A percentile compares a stretch with the other conserved stretches of the same genome.
Evolutionary conservation across 2,113 vertebrate species (phyloP).

Genomic region (Alaudala cheleensis): DNA sequence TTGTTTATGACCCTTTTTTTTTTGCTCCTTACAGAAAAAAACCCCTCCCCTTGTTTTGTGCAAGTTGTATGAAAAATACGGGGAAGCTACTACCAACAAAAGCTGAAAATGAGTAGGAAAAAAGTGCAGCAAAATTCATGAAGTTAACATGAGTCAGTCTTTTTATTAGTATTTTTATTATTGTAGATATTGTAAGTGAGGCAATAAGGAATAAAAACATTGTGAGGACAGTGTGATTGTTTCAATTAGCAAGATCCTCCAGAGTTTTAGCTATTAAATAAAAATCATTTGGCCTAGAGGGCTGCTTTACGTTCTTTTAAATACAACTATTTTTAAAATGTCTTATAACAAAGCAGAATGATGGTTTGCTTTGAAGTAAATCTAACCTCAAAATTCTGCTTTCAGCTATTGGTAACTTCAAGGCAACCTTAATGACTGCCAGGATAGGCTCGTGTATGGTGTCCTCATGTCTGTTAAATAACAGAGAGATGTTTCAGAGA

Average conservation of each 20-base stretch:
- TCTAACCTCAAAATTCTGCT: conserved; percentile 33
- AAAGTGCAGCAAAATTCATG: neutral
- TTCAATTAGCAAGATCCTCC: neutral
- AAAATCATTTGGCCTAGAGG: neutral
- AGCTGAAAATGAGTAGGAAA: neutral
- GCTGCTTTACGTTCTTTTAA: conserved; percentile 8
- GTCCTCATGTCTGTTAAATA: conserved; percentile 13
- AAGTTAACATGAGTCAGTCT: neutral
- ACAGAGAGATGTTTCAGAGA: neutral
- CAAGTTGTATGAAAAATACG: neutral
- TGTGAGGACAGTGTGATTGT: neutral
- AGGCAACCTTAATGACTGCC: neutral
- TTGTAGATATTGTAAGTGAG: neutral
- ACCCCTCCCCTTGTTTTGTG: neutral
- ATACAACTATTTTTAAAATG: neutral
- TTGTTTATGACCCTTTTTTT: neutral
- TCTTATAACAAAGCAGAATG: neutral
- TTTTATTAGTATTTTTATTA: neutral
- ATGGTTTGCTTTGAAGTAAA: conserved; percentile 39
- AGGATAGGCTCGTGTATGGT: neutral
- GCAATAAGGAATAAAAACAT: neutral
- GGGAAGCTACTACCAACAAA: neutral
- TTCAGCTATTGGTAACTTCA: conserved; percentile 7
- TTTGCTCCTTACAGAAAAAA: neutral
- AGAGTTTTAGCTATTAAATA: conserved; percentile 9